These are phyloP conservation scores for Cichladusa arquata DNA, from an alignment of 2,113 vertebrate genomes.

Conservation along the genomic window DNA sequence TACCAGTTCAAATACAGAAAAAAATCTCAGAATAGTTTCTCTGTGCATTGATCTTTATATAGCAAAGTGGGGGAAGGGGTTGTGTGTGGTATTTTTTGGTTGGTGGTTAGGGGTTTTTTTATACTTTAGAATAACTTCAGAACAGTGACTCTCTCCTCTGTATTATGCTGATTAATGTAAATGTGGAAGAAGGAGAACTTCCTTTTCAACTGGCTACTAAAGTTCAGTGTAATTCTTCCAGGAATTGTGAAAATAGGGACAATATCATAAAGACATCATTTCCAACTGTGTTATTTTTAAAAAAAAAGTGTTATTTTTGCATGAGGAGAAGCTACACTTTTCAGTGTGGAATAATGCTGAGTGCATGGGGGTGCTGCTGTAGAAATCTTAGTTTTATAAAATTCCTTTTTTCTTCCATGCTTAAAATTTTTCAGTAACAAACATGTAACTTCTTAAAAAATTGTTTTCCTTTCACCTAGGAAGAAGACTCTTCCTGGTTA, in stretches of 20 bases:
- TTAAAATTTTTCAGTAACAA: background rate
- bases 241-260: background rate
- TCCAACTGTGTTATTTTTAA: background rate
- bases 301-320: background rate
- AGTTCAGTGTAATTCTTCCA: background rate
- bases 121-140: background rate
- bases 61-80: background rate
- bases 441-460: background rate
- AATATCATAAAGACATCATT: background rate
- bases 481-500: background rate
- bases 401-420: background rate
- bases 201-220: background rate
- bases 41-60: background rate
- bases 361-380: background rate
- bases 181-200: background rate
- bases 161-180: background rate
- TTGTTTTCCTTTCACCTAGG: background rate
- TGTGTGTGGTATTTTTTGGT: background rate
- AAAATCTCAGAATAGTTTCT: background rate
- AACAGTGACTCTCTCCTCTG: background rate
- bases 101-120: background rate
- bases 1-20: background rate
- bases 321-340: background rate
- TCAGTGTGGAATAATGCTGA: background rate
- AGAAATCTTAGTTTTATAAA: background rate